Percentiles rank a stretch among this genome's conserved stretches.
These are phyloP conservation scores for Trinorchestia longiramus DNA, from an alignment of 1,140 invertebrate species.

Conservation along the genomic window DNA sequence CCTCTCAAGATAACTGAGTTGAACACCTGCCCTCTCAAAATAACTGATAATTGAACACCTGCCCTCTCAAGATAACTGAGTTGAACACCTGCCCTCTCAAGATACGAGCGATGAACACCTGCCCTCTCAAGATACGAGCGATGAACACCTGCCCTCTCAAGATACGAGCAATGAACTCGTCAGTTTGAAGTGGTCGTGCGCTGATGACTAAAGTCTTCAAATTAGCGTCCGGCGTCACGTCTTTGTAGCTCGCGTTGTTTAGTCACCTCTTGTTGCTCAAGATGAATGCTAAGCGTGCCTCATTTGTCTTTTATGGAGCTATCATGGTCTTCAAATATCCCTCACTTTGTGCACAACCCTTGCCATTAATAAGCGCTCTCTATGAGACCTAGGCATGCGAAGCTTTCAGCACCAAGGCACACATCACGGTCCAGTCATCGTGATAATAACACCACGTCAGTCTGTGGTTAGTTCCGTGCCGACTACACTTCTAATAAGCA, in stretches of 20 bases:
- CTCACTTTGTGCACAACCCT: conserved; percentile 27
- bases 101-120: neutral
- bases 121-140: too few species aligned
- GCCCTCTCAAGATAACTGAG: too few species aligned
- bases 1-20: too few species aligned
- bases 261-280: neutral
- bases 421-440: neutral
- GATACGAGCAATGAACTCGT: neutral
- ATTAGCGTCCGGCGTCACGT: neutral
- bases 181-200: neutral
- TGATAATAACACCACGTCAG: neutral
- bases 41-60: neutral
- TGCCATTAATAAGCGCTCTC: conserved; percentile 28
- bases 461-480: neutral
- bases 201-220: neutral
- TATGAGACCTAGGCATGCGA: neutral
- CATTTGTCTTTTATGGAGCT: conserved; percentile 42
- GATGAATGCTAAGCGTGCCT: conserved; percentile 8
- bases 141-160: neutral
- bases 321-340: conserved; percentile 39
- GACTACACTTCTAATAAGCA: neutral
- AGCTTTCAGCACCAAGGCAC: neutral
- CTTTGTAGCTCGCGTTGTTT: neutral
- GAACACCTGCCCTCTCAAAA: too few species aligned
- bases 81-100: too few species aligned